Evolutionary conservation across 1,140 invertebrate species (phyloP), one percentile per base, ranked within the genome.

Genomic region (Drosophila mauritiana): DNA sequence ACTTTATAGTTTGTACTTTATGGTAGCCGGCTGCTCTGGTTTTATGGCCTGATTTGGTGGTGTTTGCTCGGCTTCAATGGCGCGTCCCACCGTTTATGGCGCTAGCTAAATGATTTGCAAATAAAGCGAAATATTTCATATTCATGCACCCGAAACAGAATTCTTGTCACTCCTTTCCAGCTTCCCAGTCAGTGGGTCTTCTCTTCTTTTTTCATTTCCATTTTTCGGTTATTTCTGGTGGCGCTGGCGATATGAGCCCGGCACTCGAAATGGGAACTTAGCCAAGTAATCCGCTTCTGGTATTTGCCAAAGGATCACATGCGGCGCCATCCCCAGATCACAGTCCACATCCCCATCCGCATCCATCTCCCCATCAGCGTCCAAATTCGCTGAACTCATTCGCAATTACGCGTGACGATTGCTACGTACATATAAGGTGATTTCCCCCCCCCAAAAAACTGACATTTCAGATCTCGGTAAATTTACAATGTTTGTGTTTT

Each of bases 21-120:
- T 65, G 25, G 46, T 34, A 51, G 34, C 31, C 39, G 62, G 25
- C 40, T 75, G 72, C 49, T 51, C 22, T 37, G 34, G 22, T 76
- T 75, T 76, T 67, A 75, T 65, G 52, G 59, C 73, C 61, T 56
- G 27, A 57, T 49, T 57, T 70, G 40, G 64, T 25, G n/a, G 27
- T 82, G 42, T 79, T 69, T 83, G 55, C 49, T 45, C 10, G 54
- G 54, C 63, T 83, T 82, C 73, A 73, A 80, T 63, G 73, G 73
- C 61, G 42, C 56, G 65, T 75, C 70, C 64, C 79, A 51, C 77
- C n/a, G 56, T 34, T 61, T 78, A 80, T 40, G 27, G 20, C 46
- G 42, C 43, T 59, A 88, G 82, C 78, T 82, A 72, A 86, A 86
- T 86, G 58, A 75, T 73, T 75, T 75, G 65, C 83, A 88, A 86